A percentile compares a stretch with the other conserved stretches of the same genome.
These are phyloP conservation scores for Drosophila subsilvestris DNA, from an alignment of 2,888 invertebrate species.

Conservation along the genomic window DNA sequence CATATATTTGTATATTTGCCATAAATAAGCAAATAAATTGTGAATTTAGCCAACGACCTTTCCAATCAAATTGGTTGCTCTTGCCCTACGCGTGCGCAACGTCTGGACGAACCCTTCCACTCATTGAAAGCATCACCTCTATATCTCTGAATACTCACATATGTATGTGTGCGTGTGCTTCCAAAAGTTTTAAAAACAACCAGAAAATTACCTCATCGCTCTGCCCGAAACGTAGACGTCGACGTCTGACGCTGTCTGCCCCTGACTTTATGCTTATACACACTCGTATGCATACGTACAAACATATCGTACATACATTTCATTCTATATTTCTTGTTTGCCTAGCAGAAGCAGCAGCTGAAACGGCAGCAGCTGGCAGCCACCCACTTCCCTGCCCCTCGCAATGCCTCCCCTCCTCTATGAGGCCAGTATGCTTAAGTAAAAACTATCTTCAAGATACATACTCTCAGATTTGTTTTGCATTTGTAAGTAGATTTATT, in stretches of 20 bases:
- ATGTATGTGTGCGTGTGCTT: slow-evolving; percentile 24
- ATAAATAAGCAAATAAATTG: slow-evolving; percentile 59
- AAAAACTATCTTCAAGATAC: slow-evolving; percentile 56
- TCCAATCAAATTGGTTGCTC: slow-evolving; percentile 7
- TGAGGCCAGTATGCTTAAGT: slow-evolving; percentile 27
- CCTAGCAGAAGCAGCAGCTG: slow-evolving; percentile 50
- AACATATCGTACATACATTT: slow-evolving; percentile 39
- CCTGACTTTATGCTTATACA: slow-evolving; percentile 68
- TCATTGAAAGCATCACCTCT: background rate
- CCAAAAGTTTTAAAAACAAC: slow-evolving; percentile 51
- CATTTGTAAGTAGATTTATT: slow-evolving; percentile 48
- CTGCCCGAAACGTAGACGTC: slow-evolving; percentile 50
- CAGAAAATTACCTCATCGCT: slow-evolving; percentile 74
- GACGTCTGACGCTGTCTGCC: slow-evolving; percentile 64
- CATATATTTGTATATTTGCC: slow-evolving; percentile 15
- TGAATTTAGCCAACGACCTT: slow-evolving; percentile 53
- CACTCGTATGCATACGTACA: background rate
- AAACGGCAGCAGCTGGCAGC: slow-evolving; percentile 36
- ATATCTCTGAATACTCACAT: slow-evolving; percentile 1
- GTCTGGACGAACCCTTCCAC: slow-evolving; percentile 26
- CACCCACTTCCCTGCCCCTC: slow-evolving; percentile 18
- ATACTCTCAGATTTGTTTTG: slow-evolving; percentile 49
- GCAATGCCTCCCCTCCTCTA: slow-evolving; percentile 14
- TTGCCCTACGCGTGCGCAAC: slow-evolving; percentile 67
- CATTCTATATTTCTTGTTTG: slow-evolving; percentile 71